phyloP scores from a whole-genome alignment of 2,888 invertebrate species.

The Athripsodes cinereus region DNA sequence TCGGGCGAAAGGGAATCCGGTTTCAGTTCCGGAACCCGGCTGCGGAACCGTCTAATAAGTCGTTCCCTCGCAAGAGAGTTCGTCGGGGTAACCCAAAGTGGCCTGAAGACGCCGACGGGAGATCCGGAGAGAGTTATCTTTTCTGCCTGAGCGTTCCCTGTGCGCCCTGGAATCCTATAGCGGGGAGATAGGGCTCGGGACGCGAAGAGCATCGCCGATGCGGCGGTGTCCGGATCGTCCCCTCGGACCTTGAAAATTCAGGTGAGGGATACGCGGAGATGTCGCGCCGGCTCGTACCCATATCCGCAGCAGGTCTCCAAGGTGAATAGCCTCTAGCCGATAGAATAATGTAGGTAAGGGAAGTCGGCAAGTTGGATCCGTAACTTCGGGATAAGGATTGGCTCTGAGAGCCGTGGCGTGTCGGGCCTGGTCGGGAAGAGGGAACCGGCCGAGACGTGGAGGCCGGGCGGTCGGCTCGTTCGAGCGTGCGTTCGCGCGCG shows the following conservation, averaged over 20 bases:
- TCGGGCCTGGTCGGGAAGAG: constrained; percentile 48
- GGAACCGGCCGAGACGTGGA: constrained; percentile 28
- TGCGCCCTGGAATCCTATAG: constrained; percentile 45
- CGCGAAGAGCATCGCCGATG: constrained; percentile 42
- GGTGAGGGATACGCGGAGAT: constrained; percentile 33
- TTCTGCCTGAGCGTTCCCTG: constrained; percentile 41
- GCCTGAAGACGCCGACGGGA: constrained; percentile 53
- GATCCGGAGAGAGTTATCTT: constrained; percentile 47
- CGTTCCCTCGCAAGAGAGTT: constrained; percentile 41
- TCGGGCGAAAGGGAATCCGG: constrained; percentile 52
- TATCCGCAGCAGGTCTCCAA: constrained; percentile 73
- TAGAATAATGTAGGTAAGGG: constrained; percentile 63
- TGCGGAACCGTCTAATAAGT: constrained; percentile 47
- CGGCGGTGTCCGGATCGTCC: constrained; percentile 43
- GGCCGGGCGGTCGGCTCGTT: constrained; percentile 23
- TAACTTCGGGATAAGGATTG: constrained; percentile 67
- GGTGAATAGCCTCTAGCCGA: constrained; percentile 63
- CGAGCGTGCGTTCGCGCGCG: too few relatives aligned
- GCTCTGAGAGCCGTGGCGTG: constrained; percentile 62
- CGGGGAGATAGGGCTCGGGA: constrained; percentile 48
- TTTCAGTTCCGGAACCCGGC: constrained; percentile 54
- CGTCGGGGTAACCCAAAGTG: constrained; percentile 46
- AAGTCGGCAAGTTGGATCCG: constrained; percentile 63
- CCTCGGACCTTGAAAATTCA: constrained; percentile 39
- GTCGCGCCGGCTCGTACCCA: constrained; percentile 50